Conservation (phyloP, 2,113 vertebrate genomes). For the Rattus rattus region DNA sequence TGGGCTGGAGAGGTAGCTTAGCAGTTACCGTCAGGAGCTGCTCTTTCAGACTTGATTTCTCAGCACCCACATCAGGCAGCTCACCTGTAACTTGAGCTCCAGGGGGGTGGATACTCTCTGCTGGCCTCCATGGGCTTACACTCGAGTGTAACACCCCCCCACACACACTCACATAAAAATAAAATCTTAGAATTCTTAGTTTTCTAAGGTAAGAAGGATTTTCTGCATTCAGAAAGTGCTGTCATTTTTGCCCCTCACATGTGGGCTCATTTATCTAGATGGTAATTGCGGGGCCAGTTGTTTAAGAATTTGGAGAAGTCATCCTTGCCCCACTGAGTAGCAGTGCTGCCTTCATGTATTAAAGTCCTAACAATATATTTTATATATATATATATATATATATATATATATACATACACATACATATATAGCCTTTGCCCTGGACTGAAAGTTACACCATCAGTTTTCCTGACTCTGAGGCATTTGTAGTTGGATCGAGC, state of each 20-base stretch:
- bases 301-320: constrained; percentile 22
- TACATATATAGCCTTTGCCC: not conserved
- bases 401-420: no score
- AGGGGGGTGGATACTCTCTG: not conserved
- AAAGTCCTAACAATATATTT: not conserved
- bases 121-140: not conserved
- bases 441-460: not conserved
- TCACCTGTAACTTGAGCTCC: not conserved
- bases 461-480: not conserved
- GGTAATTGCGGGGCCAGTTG: not conserved
- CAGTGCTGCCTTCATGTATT: not conserved
- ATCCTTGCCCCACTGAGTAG: not conserved
- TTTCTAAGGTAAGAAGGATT: constrained; percentile 16
- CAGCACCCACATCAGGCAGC: not conserved
- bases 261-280: not conserved
- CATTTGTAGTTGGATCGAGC: not conserved
- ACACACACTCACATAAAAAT: not conserved
- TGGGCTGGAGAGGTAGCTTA: not conserved
- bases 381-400: no score
- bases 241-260: not conserved
- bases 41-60: not conserved
- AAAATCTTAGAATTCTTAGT: not conserved
- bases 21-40: no score
- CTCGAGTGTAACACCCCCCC: no score
- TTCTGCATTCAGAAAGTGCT: constrained; percentile 7